Conservation (phyloP, 1,140 invertebrate species). For the Drosophila teissieri region DNA sequence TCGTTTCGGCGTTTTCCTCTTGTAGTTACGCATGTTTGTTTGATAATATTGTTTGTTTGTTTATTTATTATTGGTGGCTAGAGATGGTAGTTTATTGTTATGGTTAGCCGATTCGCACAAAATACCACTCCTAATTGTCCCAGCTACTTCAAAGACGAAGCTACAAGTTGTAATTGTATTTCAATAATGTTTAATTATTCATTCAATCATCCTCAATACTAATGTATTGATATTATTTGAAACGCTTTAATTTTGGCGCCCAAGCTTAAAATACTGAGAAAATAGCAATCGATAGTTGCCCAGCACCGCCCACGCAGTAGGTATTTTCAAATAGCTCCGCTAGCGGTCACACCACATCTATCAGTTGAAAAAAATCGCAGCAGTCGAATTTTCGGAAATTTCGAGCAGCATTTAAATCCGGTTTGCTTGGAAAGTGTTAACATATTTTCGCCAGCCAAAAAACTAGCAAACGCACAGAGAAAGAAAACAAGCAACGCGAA, state of each 20-base stretch:
- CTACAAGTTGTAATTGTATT: no score
- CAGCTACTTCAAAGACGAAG: no score
- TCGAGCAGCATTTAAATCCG: slow-evolving; percentile 38
- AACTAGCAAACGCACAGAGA: background rate
- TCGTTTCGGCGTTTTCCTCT: no score
- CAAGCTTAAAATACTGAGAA: background rate
- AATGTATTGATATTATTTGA: no score
- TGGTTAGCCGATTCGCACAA: no score
- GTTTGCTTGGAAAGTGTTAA: slow-evolving; percentile 28
- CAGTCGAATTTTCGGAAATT: slow-evolving; percentile 3
- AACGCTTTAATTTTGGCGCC: background rate
- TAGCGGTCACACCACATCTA: background rate
- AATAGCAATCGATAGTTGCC: background rate
- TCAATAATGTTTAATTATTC: no score
- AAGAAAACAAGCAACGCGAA: background rate
- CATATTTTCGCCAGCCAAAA: slow-evolving; percentile 1
- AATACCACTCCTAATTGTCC: no score
- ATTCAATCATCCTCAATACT: no score
- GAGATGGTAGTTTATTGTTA: no score
- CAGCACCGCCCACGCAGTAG: background rate
- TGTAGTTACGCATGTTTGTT: no score
- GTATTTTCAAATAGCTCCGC: background rate
- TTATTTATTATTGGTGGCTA: no score
- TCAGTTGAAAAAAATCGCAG: slow-evolving; percentile 14
- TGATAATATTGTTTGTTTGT: no score